A percentile compares a stretch with the other conserved stretches of the same genome.
Conservation (phyloP, 2,113 vertebrate species). For the Apaloderma vittatum region DNA sequence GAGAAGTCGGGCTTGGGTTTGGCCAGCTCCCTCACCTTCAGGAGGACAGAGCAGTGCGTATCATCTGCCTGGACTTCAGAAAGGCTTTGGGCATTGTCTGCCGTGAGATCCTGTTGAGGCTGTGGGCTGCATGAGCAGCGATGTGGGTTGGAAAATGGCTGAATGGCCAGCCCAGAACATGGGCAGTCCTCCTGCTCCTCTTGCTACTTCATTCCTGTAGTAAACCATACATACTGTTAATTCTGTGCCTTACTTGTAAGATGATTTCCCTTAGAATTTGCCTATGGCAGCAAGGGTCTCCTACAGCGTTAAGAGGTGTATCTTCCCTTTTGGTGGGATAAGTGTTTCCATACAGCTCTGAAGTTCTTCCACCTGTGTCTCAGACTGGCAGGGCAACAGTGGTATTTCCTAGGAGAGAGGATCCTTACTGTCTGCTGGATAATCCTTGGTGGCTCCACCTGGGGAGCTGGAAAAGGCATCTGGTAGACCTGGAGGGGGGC, state of each 20-base stretch:
- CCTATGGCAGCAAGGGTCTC: not conserved
- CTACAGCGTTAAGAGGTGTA: not conserved
- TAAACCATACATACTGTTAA: not conserved
- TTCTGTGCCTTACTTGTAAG: not conserved
- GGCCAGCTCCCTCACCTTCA: not conserved
- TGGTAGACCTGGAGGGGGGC: conserved; percentile 41
- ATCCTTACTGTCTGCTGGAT: conserved; percentile 83
- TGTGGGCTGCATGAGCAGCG: not conserved
- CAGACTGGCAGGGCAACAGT: not conserved
- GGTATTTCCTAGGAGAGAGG: not conserved
- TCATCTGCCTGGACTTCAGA: not conserved
- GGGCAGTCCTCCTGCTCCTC: not conserved
- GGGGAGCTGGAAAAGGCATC: conserved; percentile 12
- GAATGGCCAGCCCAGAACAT: rapidly evolving
- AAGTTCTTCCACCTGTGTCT: not conserved
- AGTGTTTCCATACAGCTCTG: not conserved
- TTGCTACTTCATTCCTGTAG: not conserved
- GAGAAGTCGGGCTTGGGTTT: not conserved
- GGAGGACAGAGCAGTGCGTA: not conserved
- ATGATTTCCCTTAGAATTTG: not conserved
- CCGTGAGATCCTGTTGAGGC: not conserved
- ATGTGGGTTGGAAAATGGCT: not conserved
- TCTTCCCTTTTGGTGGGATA: not conserved
- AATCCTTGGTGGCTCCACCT: conserved; percentile 72
- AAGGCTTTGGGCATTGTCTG: not conserved